Base-by-base conservation (phyloP, 2,888 invertebrate genomes). In the Tetropium fuscum region DNA sequence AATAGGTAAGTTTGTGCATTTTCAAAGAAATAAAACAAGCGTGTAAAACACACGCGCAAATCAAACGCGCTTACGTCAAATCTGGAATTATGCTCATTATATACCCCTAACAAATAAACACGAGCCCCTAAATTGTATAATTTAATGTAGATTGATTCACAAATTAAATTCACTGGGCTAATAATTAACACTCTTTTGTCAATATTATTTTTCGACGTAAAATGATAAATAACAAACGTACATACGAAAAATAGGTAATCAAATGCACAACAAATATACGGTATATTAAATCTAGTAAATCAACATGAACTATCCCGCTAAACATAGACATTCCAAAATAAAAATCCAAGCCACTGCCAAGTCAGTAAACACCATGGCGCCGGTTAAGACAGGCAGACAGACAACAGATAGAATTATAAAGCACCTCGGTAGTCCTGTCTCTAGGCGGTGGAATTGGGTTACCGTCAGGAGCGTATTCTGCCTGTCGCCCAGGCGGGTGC, bases 391-490 rank as follows among this genome's bases (percentile, higher is more conserved):
- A 69, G 64, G 69, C 72, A 69, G 65, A 72, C 70, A 70, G 67
- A 70, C 66, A 86, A 88, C 87, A 88, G 87, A 87, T 85, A 86
- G 86, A 74, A 70, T 68, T 71, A 68, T 72, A 72, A 75, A 77
- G 82, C 83, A 83, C 83, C 83, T 83, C 82, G 74, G 80, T 79
- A 70, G 80, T 81, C 80, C 82, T 76, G 80, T 82, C 81, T 79
- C 79, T 81, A 74, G 81, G 78, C 74, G 81, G 81, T 73, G 77
- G 78, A 69, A 80, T 78, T 72, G 81, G 80, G 74, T 81, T 82
- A 78, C 81, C 82, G 75, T 82, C 82, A 69, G 81, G 78, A 74
- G 80, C 79, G 77, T 80, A 79, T 76, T 82, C 81, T 66, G 80
- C 77, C 75, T 81, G 81, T 68, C 78, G 84, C 78, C 84, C 84